phyloP scores from a whole-genome alignment of 2,113 vertebrate species.

The Indri indri region DNA sequence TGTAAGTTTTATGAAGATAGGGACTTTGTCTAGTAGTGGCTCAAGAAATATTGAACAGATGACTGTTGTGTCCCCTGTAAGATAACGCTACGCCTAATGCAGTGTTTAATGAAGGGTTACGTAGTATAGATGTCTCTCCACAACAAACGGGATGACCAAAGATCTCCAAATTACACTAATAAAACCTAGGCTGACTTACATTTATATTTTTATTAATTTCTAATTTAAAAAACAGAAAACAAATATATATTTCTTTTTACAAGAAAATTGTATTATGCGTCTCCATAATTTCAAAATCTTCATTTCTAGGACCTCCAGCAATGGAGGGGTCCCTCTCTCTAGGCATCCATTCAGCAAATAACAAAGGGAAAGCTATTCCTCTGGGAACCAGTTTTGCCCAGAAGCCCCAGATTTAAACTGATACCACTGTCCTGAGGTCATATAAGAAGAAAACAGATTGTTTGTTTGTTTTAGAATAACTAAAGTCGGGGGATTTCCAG shows the following conservation, averaged over 20 bases:
- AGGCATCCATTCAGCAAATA: background rate
- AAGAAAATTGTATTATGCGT: background rate
- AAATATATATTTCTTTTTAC: slow-evolving; percentile 10
- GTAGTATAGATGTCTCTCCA: background rate
- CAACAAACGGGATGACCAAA: background rate
- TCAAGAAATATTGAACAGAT: slow-evolving; percentile 46
- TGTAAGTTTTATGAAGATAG: background rate
- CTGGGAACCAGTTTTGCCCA: background rate
- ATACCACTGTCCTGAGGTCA: background rate
- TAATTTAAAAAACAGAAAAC: background rate
- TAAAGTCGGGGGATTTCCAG: background rate
- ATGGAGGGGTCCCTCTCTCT: background rate
- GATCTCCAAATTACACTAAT: background rate
- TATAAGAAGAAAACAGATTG: background rate
- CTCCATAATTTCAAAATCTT: background rate
- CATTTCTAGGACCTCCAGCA: background rate
- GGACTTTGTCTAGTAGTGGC: background rate
- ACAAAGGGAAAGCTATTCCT: background rate
- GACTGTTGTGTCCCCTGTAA: background rate
- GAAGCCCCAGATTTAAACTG: background rate
- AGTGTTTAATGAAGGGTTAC: background rate
- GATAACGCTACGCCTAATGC: background rate
- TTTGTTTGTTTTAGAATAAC: background rate
- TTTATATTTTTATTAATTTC: background rate
- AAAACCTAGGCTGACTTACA: background rate